These are phyloP conservation scores for Buceros bicornis DNA, from an alignment of 2,797 vertebrate species.

Conservation along the genomic window DNA sequence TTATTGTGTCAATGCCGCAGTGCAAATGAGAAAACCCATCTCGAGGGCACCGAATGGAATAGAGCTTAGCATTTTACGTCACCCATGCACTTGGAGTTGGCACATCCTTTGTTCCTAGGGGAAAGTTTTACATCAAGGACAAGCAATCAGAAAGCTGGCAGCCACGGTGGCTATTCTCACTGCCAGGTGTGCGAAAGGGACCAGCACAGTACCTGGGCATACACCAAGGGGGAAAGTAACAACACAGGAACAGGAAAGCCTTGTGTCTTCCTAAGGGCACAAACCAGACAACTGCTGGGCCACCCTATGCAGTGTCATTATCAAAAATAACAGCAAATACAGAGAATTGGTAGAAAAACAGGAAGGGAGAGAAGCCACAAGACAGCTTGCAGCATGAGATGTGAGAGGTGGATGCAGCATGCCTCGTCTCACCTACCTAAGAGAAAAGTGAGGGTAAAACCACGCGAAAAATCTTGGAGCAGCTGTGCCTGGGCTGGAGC, in stretches of 20 bases:
- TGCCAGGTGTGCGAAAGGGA: background rate
- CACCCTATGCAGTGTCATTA: background rate
- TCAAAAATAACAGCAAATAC: background rate
- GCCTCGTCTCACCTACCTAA: background rate
- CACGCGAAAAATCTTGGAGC: rapidly evolving
- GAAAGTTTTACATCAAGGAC: background rate
- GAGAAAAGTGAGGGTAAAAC: background rate
- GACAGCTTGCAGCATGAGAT: rapidly evolving
- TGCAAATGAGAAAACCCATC: background rate
- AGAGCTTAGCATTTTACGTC: background rate
- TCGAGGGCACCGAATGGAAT: background rate
- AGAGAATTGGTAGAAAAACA: background rate
- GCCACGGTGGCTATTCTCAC: rapidly evolving
- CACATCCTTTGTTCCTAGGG: background rate
- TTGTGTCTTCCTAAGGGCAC: background rate
- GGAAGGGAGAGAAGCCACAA: background rate
- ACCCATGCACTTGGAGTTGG: background rate
- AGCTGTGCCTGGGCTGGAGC: background rate
- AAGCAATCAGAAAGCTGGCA: background rate
- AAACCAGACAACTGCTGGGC: background rate
- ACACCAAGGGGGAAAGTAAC: background rate
- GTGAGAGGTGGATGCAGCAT: background rate
- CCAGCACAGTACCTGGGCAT: background rate
- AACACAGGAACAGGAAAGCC: rapidly evolving
- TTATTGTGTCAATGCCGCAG: background rate